Percentiles rank a stretch among this genome's conserved stretches.
These are phyloP conservation scores for Acleris sparsana DNA, from an alignment of 2,888 invertebrate species.

Conservation along the genomic window DNA sequence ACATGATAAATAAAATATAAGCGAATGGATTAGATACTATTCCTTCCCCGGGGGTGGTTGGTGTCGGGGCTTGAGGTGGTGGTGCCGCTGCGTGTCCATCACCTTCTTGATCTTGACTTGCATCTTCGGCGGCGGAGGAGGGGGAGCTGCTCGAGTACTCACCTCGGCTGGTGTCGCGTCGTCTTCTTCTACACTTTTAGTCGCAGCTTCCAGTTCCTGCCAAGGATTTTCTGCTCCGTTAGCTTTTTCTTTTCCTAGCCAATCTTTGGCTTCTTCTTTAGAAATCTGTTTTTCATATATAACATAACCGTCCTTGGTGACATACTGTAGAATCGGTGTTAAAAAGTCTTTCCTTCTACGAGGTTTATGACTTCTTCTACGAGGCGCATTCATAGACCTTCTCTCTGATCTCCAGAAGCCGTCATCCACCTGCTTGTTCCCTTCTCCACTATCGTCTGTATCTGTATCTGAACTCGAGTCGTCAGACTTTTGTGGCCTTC, in stretches of 20 bases:
- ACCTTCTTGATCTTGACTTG: constrained; percentile 25
- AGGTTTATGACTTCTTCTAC: constrained; percentile 40
- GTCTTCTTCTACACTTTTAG: constrained; percentile 48
- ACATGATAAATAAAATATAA: not conserved
- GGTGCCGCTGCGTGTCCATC: constrained; percentile 38
- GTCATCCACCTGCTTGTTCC: constrained; percentile 41
- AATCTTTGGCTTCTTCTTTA: constrained; percentile 67
- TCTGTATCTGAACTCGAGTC: constrained; percentile 32
- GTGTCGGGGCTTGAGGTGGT: constrained; percentile 1
- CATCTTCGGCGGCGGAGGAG: not conserved
- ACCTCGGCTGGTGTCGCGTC: constrained; percentile 16
- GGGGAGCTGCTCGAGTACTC: not conserved
- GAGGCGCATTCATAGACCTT: constrained; percentile 44
- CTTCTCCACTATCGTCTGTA: constrained; percentile 41
- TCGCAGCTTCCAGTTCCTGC: not conserved
- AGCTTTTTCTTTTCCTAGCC: constrained; percentile 44
- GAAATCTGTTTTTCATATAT: constrained; percentile 72
- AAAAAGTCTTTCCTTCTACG: constrained; percentile 50
- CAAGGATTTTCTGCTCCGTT: constrained; percentile 4
- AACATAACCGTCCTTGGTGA: constrained; percentile 75
- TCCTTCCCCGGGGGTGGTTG: not conserved
- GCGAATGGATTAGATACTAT: not conserved
- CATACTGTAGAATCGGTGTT: constrained; percentile 72
- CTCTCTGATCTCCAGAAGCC: constrained; percentile 55
- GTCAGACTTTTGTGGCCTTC: constrained; percentile 39